These are phyloP conservation scores for Perithous albicinctus DNA, from an alignment of 2,888 invertebrate species.

Conservation along the genomic window DNA sequence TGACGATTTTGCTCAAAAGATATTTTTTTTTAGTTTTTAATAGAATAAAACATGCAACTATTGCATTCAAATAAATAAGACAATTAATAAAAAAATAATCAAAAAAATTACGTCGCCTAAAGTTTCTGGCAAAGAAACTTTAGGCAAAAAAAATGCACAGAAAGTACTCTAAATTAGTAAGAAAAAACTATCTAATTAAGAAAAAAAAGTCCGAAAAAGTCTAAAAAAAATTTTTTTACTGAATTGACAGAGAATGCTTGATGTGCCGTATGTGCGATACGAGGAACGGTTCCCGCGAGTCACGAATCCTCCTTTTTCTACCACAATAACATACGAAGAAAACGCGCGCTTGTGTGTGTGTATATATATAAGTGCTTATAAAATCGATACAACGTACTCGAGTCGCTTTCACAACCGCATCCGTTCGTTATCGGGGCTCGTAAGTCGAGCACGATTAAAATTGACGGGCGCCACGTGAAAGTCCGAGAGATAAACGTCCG, in stretches of 20 bases:
- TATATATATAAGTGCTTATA: slow-evolving; percentile 36
- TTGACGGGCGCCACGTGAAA: slow-evolving; percentile 68
- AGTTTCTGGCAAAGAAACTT: too few relatives aligned
- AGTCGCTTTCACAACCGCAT: slow-evolving; percentile 67
- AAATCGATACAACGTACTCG: slow-evolving; percentile 36
- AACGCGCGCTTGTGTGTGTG: background rate
- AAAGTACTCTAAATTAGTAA: background rate
- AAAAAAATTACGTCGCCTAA: too few relatives aligned
- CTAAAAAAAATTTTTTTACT: background rate
- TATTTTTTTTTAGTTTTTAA: too few relatives aligned
- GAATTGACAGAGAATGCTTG: background rate
- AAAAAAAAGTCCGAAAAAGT: background rate
- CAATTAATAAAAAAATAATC: too few relatives aligned
- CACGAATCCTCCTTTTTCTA: slow-evolving; percentile 41
- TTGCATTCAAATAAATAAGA: too few relatives aligned
- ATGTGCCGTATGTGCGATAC: slow-evolving; percentile 12
- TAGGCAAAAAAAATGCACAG: background rate
- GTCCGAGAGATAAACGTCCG: slow-evolving; percentile 61
- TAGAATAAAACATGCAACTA: too few relatives aligned
- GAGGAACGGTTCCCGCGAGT: slow-evolving; percentile 11
- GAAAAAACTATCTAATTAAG: background rate
- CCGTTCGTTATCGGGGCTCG: slow-evolving; percentile 66
- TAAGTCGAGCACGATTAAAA: slow-evolving; percentile 66
- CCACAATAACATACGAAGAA: slow-evolving; percentile 40
- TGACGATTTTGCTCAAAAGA: too few relatives aligned